Conservation (phyloP, 2,113 vertebrate species). For the Eudyptes chrysolophus region DNA sequence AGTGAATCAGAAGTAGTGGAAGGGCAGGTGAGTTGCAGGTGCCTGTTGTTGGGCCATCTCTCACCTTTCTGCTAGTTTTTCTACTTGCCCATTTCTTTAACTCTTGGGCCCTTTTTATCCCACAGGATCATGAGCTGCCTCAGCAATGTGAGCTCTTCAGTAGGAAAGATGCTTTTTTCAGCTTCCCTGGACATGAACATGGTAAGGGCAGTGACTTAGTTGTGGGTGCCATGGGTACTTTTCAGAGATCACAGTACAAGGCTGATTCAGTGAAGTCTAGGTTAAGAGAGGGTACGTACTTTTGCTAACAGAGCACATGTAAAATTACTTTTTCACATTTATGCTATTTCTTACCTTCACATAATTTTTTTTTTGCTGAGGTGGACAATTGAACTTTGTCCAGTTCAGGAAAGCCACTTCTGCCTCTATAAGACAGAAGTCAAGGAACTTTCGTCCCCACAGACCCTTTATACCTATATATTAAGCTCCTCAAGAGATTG, state of each 20-base stretch:
- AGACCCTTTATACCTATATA: background rate
- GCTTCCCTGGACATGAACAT: background rate
- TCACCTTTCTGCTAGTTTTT: background rate
- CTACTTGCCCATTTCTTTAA: background rate
- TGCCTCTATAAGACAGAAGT: background rate
- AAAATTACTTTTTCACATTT: background rate
- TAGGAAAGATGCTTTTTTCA: background rate
- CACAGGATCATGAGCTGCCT: background rate
- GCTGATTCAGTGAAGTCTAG: background rate
- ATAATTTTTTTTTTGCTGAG: background rate
- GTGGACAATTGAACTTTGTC: background rate
- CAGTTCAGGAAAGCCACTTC: background rate
- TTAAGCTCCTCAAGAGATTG: background rate
- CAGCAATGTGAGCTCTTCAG: background rate
- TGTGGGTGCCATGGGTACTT: background rate
- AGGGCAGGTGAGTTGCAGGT: constrained; percentile 4
- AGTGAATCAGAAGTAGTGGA: background rate
- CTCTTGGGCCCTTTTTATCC: background rate
- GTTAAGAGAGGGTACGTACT: rapidly evolving
- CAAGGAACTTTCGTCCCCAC: background rate
- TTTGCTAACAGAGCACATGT: background rate
- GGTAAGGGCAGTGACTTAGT: background rate
- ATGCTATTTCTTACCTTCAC: background rate
- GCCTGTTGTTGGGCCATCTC: background rate
- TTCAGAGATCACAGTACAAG: background rate